Base-by-base conservation (phyloP, 1,140 invertebrate species). In the Zaprionus tsacasi region DNA sequence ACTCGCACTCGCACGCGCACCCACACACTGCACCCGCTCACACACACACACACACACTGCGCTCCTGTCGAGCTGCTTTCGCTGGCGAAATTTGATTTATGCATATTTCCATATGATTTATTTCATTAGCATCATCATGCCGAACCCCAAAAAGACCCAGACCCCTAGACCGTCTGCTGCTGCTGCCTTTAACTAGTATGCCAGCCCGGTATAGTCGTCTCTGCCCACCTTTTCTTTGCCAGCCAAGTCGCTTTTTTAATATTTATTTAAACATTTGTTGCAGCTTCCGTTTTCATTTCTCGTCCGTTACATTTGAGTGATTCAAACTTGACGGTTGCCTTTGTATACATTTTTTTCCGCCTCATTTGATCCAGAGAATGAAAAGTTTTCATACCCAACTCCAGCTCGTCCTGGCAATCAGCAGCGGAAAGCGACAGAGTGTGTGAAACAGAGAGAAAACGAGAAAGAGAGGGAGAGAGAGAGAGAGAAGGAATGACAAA, bases 251-350 rank as follows among this genome's bases (percentile, higher is more conserved):
- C 68, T 76, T 89, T 89, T 88, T 88, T 88, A 83, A 88, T 88
- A 88, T 88, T 88, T 88, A 88, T 88, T 88, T 88, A 89, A 88
- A 88, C 85, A 88, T 89, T 88, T 88, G 85, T 83, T 88, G 85
- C 85, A 88, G 78, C 85, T 89, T 88, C 85, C 85, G 76, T 79
- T 88, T 88, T 79, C 85, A 88, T 89, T 88, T 89, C 85, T 88
- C 76, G 85, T 89, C 85, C 85, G 85, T 88, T 88, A 89, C 85
- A 81, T 85, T 88, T 88, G 85, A 88, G 81, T 88, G 85, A 88
- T 88, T 88, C 85, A 85, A 88, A 85, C 85, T 88, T 88, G 85
- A 88, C 85, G 85, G 80, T 88, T 89, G 85, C 85, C 78, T 88
- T 89, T 88, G 85, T 88, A 88, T 89, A 75, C 72, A 75, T 75